Evolutionary conservation across 1,140 invertebrate species (phyloP).

Genomic region (Gonioctena quinquepunctata): DNA sequence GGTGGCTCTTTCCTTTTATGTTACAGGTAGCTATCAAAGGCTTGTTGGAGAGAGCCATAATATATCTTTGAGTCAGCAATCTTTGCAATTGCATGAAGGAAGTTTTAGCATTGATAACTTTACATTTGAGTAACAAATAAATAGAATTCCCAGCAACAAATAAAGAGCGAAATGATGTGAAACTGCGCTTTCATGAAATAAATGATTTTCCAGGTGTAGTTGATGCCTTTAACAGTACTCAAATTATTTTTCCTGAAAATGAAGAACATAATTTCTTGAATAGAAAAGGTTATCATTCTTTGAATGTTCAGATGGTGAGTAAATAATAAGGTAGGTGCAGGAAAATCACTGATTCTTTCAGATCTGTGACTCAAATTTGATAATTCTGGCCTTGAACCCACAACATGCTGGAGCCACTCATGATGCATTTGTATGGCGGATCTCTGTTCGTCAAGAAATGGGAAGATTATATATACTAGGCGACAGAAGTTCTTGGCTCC

Average conservation of each 20-base stretch:
- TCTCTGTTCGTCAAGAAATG: slow-evolving; percentile 11
- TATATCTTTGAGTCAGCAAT: neutral
- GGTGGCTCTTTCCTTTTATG: neutral
- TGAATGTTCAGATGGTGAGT: neutral
- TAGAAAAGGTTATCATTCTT: neutral
- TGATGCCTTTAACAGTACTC: neutral
- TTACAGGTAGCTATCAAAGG: neutral
- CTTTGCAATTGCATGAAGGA: neutral
- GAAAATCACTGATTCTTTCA: neutral
- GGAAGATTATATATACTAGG: neutral
- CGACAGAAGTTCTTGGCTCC: too few species aligned
- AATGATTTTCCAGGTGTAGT: neutral
- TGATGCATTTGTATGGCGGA: slow-evolving; percentile 38
- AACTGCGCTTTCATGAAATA: neutral
- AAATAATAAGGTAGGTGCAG: neutral
- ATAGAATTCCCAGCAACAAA: neutral
- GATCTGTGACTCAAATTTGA: neutral
- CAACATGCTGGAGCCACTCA: slow-evolving; percentile 43
- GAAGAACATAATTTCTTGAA: neutral
- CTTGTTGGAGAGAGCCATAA: neutral
- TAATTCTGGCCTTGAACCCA: slow-evolving; percentile 13
- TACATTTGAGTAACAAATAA: neutral
- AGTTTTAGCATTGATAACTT: neutral
- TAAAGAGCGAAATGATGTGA: neutral
- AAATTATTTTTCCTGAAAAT: neutral